These are phyloP conservation scores for Heliornis fulica DNA, from an alignment of 2,113 vertebrate genomes.

Conservation along the genomic window DNA sequence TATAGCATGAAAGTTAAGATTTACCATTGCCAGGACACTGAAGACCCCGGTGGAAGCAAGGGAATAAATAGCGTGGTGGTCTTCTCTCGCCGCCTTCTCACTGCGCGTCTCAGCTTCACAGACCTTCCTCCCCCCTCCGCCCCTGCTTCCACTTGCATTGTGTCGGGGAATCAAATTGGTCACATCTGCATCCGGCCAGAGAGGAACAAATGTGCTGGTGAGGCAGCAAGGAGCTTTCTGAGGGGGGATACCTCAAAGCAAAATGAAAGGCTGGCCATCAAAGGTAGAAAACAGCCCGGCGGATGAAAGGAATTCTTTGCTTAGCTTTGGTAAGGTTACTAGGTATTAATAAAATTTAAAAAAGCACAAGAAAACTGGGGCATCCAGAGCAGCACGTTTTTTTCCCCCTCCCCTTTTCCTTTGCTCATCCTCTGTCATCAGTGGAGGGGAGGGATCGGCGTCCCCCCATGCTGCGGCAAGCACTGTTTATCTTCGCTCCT, in stretches of 20 bases:
- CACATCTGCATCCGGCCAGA: slow-evolving; percentile 57
- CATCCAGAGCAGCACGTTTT: neutral
- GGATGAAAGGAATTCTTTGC: slow-evolving; percentile 45
- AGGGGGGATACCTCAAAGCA: slow-evolving; percentile 21
- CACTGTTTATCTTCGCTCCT: slow-evolving; percentile 42
- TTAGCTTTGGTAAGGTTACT: slow-evolving; percentile 16
- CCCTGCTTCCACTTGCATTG: slow-evolving; percentile 24
- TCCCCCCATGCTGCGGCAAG: slow-evolving; percentile 31
- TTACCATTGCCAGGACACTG: slow-evolving; percentile 70
- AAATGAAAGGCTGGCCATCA: slow-evolving; percentile 58
- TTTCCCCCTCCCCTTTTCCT: slow-evolving; percentile 9
- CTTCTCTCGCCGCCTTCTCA: slow-evolving; percentile 53
- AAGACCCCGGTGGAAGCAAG: slow-evolving; percentile 70
- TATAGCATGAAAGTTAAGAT: slow-evolving; percentile 78
- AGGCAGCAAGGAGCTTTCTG: slow-evolving; percentile 40
- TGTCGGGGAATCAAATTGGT: slow-evolving; percentile 42
- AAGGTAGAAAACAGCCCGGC: slow-evolving; percentile 35
- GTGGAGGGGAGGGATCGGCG: neutral
- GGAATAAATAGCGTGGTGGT: slow-evolving; percentile 68
- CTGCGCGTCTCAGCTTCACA: slow-evolving; percentile 43
- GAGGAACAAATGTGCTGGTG: slow-evolving; percentile 56
- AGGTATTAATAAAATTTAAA: slow-evolving; percentile 39
- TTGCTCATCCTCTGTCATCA: slow-evolving; percentile 43
- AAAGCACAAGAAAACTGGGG: slow-evolving; percentile 4
- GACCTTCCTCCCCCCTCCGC: slow-evolving; percentile 63